Base-by-base conservation (phyloP, 2,888 invertebrate species). In the Scaptomyza reducta region DNA sequence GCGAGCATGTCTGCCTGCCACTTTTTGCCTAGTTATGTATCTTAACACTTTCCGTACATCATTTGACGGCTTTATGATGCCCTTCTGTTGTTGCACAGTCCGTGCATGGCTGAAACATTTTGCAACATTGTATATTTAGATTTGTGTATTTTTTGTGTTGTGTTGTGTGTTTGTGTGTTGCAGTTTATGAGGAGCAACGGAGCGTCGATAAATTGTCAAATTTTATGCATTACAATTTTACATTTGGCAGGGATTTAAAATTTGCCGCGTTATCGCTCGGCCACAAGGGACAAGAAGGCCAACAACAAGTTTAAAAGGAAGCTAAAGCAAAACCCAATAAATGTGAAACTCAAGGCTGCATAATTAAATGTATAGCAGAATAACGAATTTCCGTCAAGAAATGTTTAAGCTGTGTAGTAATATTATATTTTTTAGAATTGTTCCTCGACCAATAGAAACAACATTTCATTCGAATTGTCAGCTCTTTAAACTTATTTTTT, bases 131-230 rank as follows among this genome's bases (percentile, higher is more conserved):
- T 81, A 81, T 69, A 77, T 69, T 68, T 81, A 83, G 84, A 67
- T 44, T 76, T 73, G 74, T 75, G 59, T 74, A 60, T 9, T 16
- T 40, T 40, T 35, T 35, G n/a, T 33, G 5, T n/a, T 35, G 13
- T 13, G 38, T 38, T 33, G 14, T 35, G 35, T 35, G n/a, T 62
- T 71, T 60, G 53, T 56, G 64, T 66, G 50, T 13, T 70, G 63
- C 63, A 76, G 41, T 72, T 76, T 74, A 67, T 60, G 77, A 64
- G 72, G 69, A 51, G 71, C 79, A 79, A 42, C 70, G 40, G 73
- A 81, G 79, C 87, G 88, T 88, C 89, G 84, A 88, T 89, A 89
- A 89, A 88, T 88, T 89, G 89, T 86, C 85, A 89, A 88, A 89
- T 87, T 88, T 87, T 88, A 83, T 88, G 88, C 80, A 71, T 59